Evolutionary conservation across 2,888 invertebrate species (phyloP).

Genomic region (Meteorus cinctellus): DNA sequence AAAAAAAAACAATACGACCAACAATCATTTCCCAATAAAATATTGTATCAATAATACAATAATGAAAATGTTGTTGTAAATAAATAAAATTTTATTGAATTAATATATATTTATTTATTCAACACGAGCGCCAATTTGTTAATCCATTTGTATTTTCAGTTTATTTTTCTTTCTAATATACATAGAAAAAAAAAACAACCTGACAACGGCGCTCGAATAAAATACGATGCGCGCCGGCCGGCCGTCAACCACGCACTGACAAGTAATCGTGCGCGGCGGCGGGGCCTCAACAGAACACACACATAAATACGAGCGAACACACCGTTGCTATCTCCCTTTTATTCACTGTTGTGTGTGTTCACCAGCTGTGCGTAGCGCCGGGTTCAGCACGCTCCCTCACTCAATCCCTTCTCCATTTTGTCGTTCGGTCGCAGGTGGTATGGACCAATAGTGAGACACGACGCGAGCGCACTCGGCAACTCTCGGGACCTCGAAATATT

Average conservation of each 20-base stretch:
- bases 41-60: neutral
- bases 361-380: constrained; percentile 33
- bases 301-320: neutral
- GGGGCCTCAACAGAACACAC: constrained; percentile 37
- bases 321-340: neutral
- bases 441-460: neutral
- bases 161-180: neutral
- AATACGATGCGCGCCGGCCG: constrained; percentile 67
- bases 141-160: neutral
- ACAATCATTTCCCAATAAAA: no score
- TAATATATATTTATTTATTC: neutral
- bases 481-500: constrained; percentile 16
- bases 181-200: constrained; percentile 21
- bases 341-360: neutral
- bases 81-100: neutral
- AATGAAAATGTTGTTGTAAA: neutral
- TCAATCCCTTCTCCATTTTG: neutral
- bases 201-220: constrained; percentile 35
- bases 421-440: neutral
- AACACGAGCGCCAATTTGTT: neutral
- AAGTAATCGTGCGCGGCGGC: constrained; percentile 34
- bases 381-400: constrained; percentile 11
- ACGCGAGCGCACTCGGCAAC: constrained; percentile 24
- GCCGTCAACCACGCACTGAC: constrained; percentile 69
- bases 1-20: neutral